These are phyloP conservation scores for Labrus mixtus DNA, from an alignment of 2,113 vertebrate species.

Conservation along the genomic window DNA sequence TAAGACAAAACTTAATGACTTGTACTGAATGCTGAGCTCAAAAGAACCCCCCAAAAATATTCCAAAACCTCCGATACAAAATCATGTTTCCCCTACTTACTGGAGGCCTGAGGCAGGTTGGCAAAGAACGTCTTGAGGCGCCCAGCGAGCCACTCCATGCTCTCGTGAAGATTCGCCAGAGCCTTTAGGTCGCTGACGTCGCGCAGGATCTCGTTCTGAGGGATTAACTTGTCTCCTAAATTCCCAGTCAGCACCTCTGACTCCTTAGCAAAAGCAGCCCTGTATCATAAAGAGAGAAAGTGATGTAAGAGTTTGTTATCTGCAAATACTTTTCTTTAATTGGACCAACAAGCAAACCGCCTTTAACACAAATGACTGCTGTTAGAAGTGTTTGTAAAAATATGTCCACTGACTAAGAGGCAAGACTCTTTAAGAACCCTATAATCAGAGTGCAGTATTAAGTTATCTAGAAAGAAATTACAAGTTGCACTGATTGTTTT, in stretches of 20 bases:
- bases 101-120: constrained; percentile 85
- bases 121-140: constrained; percentile 89
- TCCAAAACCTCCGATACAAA: neutral
- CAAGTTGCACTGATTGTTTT: constrained; percentile 1
- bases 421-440: neutral
- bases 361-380: neutral
- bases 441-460: constrained; percentile 15
- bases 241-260: constrained; percentile 98
- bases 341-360: too few species aligned
- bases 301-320: neutral
- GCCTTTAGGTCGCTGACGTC: constrained; percentile 98
- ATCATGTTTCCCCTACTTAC: constrained; percentile 83
- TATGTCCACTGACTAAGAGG: neutral
- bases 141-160: constrained; percentile 95
- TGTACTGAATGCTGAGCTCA: too few species aligned
- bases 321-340: neutral
- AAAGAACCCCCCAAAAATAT: too few species aligned
- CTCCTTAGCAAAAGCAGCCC: constrained; percentile 95
- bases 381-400: neutral
- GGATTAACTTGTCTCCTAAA: constrained; percentile 96
- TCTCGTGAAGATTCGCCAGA: constrained; percentile 97
- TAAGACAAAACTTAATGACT: too few species aligned
- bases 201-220: constrained; percentile 93
- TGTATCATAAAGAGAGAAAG: constrained; percentile 56
- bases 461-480: constrained; percentile 26